These are phyloP conservation scores for Telenomus remus DNA, from an alignment of 1,140 invertebrate genomes.

Conservation along the genomic window DNA sequence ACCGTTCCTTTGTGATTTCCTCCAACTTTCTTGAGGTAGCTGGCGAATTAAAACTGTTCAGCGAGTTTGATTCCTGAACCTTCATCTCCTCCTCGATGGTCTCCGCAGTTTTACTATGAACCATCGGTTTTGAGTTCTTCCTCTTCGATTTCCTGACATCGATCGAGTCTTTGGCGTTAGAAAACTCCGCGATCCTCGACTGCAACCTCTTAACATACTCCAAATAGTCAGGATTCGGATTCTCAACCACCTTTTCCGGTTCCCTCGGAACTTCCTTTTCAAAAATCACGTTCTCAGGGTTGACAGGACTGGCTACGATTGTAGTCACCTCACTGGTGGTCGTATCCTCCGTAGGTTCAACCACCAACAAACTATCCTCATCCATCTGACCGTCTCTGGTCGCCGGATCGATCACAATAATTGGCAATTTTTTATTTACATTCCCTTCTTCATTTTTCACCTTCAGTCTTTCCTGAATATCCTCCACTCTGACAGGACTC, in stretches of 20 bases:
- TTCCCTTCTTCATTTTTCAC: conserved; percentile 22
- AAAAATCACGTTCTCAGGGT: conserved; percentile 63
- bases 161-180: conserved; percentile 82
- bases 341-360: conserved; percentile 74
- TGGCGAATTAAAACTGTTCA: conserved; percentile 69
- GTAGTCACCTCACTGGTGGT: conserved; percentile 78
- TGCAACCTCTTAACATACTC: conserved; percentile 82
- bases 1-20: conserved; percentile 80
- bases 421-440: conserved; percentile 4
- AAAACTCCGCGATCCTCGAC: conserved; percentile 83
- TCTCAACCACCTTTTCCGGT: conserved; percentile 50
- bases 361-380: conserved; percentile 78
- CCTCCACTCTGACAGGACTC: conserved; percentile 68
- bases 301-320: conserved; percentile 76
- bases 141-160: conserved; percentile 81
- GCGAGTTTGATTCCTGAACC: conserved; percentile 61
- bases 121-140: conserved; percentile 75
- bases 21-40: conserved; percentile 78
- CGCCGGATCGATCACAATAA: conserved; percentile 47
- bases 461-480: conserved; percentile 59
- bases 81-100: conserved; percentile 73
- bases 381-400: conserved; percentile 72
- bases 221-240: conserved; percentile 76
- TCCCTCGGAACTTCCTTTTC: conserved; percentile 6
- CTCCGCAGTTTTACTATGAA: conserved; percentile 64